These are phyloP conservation scores for Echinarachnius parma DNA, from an alignment of 53 echinoderm and acorn worm genomes.

Conservation along the genomic window DNA sequence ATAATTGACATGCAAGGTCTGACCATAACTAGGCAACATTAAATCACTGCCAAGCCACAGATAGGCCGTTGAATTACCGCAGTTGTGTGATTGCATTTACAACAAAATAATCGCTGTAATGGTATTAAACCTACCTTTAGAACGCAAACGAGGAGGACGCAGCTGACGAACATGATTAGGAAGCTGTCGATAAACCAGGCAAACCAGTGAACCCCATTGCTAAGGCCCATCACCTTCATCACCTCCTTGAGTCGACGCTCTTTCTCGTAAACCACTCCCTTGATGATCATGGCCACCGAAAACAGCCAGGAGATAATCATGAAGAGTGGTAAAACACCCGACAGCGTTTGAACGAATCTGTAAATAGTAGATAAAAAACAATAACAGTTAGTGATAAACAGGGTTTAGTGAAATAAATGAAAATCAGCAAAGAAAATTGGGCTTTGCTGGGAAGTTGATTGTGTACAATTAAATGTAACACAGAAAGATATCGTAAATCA, in stretches of 20 bases:
- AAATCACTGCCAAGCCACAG: no score
- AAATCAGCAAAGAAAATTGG: no score
- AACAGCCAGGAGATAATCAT: slow-evolving; percentile 95
- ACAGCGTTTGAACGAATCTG: slow-evolving; percentile 76
- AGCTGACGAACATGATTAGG: slow-evolving; percentile 78
- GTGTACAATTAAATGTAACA: no score
- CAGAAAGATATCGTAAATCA: no score
- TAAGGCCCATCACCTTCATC: slow-evolving; percentile 99
- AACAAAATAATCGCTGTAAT: background rate
- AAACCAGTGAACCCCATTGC: slow-evolving; percentile 94
- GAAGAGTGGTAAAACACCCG: slow-evolving; percentile 80
- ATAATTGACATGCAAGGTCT: no score
- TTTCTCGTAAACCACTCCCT: slow-evolving; percentile 94
- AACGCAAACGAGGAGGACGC: slow-evolving; percentile 62
- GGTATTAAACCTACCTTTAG: slow-evolving; percentile 63
- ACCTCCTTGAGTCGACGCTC: slow-evolving; percentile 95
- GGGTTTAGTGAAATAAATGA: no score
- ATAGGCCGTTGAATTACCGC: no score
- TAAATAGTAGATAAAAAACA: no score
- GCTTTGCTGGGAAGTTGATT: no score
- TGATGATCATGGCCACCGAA: slow-evolving; percentile 96
- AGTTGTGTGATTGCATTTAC: background rate
- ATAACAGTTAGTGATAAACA: no score
- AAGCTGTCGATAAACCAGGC: slow-evolving; percentile 97
- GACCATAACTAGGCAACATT: no score